Percentiles rank a stretch among this genome's conserved stretches.
phyloP scores from a whole-genome alignment of 2,797 vertebrate genomes.

The Prunella strophiata region DNA sequence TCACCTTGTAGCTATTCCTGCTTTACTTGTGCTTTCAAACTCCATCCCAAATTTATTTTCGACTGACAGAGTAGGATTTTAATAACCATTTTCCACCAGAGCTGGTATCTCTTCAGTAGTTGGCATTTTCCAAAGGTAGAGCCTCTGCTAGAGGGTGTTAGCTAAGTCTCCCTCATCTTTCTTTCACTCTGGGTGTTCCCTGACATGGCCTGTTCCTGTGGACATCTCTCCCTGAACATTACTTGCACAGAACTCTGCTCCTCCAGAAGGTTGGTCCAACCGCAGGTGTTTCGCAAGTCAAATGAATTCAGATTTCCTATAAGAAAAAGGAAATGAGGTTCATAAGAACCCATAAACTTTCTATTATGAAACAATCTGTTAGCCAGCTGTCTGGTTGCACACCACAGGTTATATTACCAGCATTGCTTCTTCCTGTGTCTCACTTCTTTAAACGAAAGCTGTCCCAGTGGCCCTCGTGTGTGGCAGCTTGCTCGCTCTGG shows the following conservation, averaged over 20 bases:
- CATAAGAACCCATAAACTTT: slow-evolving; percentile 54
- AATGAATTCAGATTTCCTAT: slow-evolving; percentile 47
- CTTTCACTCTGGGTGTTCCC: background rate
- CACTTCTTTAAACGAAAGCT: slow-evolving; percentile 37
- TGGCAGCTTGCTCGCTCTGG: background rate
- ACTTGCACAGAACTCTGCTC: background rate
- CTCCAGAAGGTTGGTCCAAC: background rate
- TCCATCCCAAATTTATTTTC: background rate
- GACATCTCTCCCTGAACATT: background rate
- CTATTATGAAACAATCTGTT: slow-evolving; percentile 57
- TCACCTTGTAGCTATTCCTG: background rate
- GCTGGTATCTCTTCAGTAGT: background rate
- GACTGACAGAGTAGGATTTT: background rate
- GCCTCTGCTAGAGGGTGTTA: background rate
- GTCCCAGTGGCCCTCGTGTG: slow-evolving; percentile 5
- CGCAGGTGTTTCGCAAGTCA: slow-evolving; percentile 35
- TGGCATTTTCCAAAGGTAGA: background rate
- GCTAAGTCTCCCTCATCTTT: background rate
- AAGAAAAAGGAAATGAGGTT: slow-evolving; percentile 60
- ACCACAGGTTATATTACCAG: slow-evolving; percentile 43
- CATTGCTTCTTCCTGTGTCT: slow-evolving; percentile 48
- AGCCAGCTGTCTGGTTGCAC: slow-evolving; percentile 64
- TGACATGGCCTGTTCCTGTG: background rate
- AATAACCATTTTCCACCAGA: background rate
- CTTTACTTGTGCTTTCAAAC: background rate